Conservation (phyloP, 2,797 vertebrate species). For the Argya squamiceps region DNA sequence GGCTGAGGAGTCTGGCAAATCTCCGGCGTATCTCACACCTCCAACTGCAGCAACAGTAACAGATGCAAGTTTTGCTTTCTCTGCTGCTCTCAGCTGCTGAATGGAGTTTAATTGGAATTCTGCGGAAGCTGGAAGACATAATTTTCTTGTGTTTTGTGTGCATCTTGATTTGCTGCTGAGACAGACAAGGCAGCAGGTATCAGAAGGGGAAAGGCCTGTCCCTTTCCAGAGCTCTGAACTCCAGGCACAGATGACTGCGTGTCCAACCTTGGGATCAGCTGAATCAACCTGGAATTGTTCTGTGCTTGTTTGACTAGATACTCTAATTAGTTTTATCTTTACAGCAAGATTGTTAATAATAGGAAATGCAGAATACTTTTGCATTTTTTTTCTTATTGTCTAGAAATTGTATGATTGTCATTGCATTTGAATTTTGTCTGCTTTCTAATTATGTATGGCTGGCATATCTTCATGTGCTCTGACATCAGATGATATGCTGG, state of each 20-base stretch:
- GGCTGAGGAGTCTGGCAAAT: constrained; percentile 41
- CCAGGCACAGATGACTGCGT: neutral
- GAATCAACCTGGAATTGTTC: neutral
- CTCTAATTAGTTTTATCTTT: neutral
- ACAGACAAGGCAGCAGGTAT: neutral
- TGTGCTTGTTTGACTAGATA: neutral
- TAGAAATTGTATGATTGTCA: neutral
- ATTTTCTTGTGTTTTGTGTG: neutral
- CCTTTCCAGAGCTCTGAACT: neutral
- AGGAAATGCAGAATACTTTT: neutral
- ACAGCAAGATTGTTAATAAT: neutral
- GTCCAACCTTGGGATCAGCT: neutral
- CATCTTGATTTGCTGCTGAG: neutral
- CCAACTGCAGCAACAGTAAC: constrained; percentile 33
- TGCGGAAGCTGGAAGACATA: neutral
- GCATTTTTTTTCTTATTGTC: neutral
- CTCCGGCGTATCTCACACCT: constrained; percentile 24
- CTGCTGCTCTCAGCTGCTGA: neutral
- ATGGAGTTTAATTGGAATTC: neutral
- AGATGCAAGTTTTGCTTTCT: constrained; percentile 43
- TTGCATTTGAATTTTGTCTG: neutral
- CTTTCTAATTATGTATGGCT: neutral
- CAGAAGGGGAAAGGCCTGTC: neutral
- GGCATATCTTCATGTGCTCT: neutral
- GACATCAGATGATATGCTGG: neutral